These are phyloP conservation scores for Hiodon tergisus DNA, from an alignment of 2,113 vertebrate genomes.

Conservation along the genomic window DNA sequence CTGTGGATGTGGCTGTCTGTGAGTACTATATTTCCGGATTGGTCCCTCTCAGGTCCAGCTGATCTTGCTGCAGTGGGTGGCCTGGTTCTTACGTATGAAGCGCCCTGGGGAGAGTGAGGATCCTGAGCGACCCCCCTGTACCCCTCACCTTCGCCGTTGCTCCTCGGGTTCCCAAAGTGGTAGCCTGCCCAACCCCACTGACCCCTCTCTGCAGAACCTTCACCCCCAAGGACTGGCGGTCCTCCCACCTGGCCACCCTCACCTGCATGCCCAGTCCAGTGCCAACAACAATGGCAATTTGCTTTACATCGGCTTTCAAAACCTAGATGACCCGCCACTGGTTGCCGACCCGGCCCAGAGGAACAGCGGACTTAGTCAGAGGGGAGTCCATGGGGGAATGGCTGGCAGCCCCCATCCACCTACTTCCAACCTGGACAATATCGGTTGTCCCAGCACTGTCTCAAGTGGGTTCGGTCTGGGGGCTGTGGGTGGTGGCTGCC, in stretches of 20 bases:
- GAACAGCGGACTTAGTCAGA: slow-evolving; percentile 39
- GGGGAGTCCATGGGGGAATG: slow-evolving; percentile 35
- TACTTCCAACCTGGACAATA: slow-evolving; percentile 50
- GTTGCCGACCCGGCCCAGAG: slow-evolving; percentile 52
- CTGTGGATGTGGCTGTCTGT: no score
- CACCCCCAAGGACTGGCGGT: slow-evolving; percentile 57
- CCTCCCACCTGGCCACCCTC: slow-evolving; percentile 49
- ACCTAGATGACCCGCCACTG: slow-evolving; percentile 58
- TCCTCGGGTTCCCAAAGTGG: slow-evolving; percentile 63
- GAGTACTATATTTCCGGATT: no score
- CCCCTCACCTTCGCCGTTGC: slow-evolving; percentile 63
- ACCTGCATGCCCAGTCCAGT: slow-evolving; percentile 54
- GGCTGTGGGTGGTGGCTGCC: slow-evolving; percentile 43
- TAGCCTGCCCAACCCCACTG: slow-evolving; percentile 58
- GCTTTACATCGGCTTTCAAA: slow-evolving; percentile 67
- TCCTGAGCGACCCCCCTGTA: slow-evolving; percentile 59
- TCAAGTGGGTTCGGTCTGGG: slow-evolving; percentile 52
- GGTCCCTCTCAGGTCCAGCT: slow-evolving; percentile 54
- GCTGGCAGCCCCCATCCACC: slow-evolving; percentile 77
- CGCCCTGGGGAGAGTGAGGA: slow-evolving; percentile 61
- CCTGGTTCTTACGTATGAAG: slow-evolving; percentile 73
- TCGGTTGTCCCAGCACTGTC: slow-evolving; percentile 60
- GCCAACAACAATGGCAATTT: slow-evolving; percentile 65
- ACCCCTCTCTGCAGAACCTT: slow-evolving; percentile 49
- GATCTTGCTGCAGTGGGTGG: slow-evolving; percentile 68